Evolutionary conservation across 2,113 vertebrate genomes (phyloP).

Genomic region (Corvus moneduloides): DNA sequence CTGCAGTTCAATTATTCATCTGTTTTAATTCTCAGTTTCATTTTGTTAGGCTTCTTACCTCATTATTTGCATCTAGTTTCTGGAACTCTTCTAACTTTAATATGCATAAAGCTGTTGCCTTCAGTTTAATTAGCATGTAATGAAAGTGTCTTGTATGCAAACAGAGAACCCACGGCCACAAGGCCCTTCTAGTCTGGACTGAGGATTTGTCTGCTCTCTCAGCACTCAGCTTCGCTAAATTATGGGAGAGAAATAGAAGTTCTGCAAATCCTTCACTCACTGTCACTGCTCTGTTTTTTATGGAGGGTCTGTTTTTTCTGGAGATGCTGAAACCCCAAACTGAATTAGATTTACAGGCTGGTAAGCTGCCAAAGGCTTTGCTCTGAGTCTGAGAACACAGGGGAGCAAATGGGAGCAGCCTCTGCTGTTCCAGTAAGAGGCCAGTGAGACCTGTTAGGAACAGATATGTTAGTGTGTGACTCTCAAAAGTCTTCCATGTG

Average conservation of each 20-base stretch:
- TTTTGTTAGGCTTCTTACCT: neutral
- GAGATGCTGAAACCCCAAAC: neutral
- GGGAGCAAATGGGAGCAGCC: neutral
- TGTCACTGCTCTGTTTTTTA: neutral
- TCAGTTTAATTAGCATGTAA: slow-evolving; percentile 13
- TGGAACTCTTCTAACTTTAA: neutral
- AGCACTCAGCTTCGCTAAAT: neutral
- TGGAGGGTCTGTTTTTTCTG: neutral
- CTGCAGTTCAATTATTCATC: neutral
- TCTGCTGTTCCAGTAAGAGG: neutral
- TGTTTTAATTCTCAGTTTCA: neutral
- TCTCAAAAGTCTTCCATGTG: neutral
- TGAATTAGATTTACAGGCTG: neutral
- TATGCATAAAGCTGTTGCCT: neutral
- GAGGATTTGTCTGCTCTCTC: neutral
- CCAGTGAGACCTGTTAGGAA: neutral
- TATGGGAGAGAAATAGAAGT: neutral
- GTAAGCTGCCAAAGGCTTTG: neutral
- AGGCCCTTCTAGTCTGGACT: neutral
- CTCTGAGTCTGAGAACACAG: neutral
- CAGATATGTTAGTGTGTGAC: neutral
- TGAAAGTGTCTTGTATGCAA: neutral
- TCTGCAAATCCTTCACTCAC: neutral
- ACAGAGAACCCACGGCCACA: neutral
- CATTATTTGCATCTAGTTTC: neutral